Conservation (phyloP, 2,113 vertebrate species). For the Gobius niger region DNA sequence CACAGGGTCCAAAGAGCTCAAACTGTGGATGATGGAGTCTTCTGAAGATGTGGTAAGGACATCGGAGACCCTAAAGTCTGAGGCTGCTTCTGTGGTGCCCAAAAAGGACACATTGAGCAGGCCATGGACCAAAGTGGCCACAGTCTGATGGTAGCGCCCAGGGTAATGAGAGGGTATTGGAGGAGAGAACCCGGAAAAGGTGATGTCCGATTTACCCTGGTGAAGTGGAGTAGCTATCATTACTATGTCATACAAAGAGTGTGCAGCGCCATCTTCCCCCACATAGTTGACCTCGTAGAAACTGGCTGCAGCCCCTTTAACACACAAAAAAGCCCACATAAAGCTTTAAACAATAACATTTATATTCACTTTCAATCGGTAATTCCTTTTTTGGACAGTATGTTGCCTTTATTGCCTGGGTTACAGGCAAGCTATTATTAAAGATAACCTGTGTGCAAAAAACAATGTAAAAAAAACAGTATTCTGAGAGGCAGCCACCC, state of each 20-base stretch:
- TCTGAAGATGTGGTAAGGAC: conserved; percentile 82
- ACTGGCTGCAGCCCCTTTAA: conserved; percentile 70
- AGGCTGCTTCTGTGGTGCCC: conserved; percentile 58
- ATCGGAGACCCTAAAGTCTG: conserved; percentile 64
- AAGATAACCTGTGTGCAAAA: too few relatives aligned
- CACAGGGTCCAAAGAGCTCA: conserved; percentile 75
- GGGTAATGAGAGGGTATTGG: conserved; percentile 77
- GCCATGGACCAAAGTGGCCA: conserved; percentile 86
- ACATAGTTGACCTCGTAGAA: conserved; percentile 84
- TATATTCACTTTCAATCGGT: neutral
- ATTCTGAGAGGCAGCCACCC: too few relatives aligned
- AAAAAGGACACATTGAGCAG: conserved; percentile 84
- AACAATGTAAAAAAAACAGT: too few relatives aligned
- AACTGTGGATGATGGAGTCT: conserved; percentile 76
- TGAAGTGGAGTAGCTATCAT: conserved; percentile 87
- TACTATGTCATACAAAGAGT: conserved; percentile 85
- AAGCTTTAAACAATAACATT: neutral
- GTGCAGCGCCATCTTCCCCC: conserved; percentile 70
- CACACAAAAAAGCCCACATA: neutral
- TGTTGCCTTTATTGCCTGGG: too few relatives aligned
- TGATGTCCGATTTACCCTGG: conserved; percentile 80
- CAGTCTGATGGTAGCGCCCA: conserved; percentile 75
- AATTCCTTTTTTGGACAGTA: too few relatives aligned
- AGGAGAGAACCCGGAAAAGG: conserved; percentile 85
- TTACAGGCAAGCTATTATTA: too few relatives aligned